Evolutionary conservation across 2,888 invertebrate species (phyloP).

Genomic region (Xanthia togata): DNA sequence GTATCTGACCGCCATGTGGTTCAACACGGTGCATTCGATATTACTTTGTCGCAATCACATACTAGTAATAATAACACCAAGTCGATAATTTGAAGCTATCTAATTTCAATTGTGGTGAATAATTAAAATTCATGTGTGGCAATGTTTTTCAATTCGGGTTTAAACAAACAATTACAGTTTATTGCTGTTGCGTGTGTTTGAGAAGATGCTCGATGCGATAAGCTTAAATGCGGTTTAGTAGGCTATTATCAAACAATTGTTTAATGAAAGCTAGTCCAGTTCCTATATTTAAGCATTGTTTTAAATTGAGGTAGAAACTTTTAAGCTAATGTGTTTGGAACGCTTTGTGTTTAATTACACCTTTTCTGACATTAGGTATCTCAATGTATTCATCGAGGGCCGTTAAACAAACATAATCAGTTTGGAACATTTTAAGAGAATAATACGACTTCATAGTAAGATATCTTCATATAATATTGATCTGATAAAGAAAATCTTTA

Average conservation of each 20-base stretch:
- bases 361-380: constrained; percentile 1
- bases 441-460: constrained; percentile 16
- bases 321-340: background rate
- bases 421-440: constrained; percentile 23
- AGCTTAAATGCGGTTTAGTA: constrained; percentile 5
- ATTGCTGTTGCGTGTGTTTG: constrained; percentile 4
- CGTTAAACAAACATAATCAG: constrained; percentile 3
- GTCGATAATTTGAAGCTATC: constrained; percentile 69
- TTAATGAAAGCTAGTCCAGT: background rate
- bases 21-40: constrained; percentile 81
- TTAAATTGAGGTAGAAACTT: background rate
- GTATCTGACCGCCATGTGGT: constrained; percentile 81
- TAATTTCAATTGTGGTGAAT: constrained; percentile 66
- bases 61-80: constrained; percentile 70
- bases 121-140: constrained; percentile 54
- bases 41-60: constrained; percentile 78
- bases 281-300: background rate
- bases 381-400: constrained; percentile 18
- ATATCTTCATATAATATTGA: too few species aligned
- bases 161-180: constrained; percentile 8
- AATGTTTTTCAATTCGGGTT: constrained; percentile 35
- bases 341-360: constrained; percentile 13
- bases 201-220: constrained; percentile 32
- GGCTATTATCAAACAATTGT: constrained; percentile 10
- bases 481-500: constrained; percentile 50